Conservation (phyloP, 1,140 invertebrate species). For the Laodelphax striatellus region DNA sequence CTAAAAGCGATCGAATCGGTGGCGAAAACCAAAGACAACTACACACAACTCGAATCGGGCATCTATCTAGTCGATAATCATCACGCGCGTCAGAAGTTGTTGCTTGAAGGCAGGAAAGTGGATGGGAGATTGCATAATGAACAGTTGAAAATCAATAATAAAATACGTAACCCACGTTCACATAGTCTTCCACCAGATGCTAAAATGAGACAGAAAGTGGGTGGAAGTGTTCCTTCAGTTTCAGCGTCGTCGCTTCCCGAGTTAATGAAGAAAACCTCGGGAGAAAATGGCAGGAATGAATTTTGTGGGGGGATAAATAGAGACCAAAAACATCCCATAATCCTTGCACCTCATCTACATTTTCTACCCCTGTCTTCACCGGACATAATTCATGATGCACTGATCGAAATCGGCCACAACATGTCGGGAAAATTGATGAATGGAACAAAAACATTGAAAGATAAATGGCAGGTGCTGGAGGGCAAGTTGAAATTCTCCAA, state of each 20-base stretch:
- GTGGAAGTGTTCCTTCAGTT: neutral
- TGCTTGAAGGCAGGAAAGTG: slow-evolving; percentile 22
- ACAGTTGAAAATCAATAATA: slow-evolving; percentile 20
- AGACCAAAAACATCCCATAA: neutral
- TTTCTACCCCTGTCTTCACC: slow-evolving; percentile 22
- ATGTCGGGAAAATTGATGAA: slow-evolving; percentile 36
- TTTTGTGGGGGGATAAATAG: neutral
- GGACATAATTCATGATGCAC: slow-evolving; percentile 29
- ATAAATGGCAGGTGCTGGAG: slow-evolving; percentile 29
- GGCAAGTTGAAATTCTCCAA: slow-evolving; percentile 15
- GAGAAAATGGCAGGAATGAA: neutral
- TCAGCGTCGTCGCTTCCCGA: slow-evolving; percentile 6
- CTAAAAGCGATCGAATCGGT: slow-evolving; percentile 33
- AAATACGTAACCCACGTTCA: slow-evolving; percentile 19
- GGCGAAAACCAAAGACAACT: slow-evolving; percentile 26
- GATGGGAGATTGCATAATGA: neutral
- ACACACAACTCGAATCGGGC: slow-evolving; percentile 36
- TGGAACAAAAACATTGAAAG: slow-evolving; percentile 38
- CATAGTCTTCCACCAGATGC: slow-evolving; percentile 11
- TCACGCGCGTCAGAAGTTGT: slow-evolving; percentile 22
- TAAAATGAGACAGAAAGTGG: neutral
- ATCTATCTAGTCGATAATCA: slow-evolving; percentile 40
- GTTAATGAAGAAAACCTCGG: neutral
- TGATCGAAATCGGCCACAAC: slow-evolving; percentile 36
- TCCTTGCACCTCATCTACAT: slow-evolving; percentile 14